Evolutionary conservation across 2,797 vertebrate genomes (phyloP), one percentile per base, ranked within the genome.

Genomic region (Alcedo atthis): DNA sequence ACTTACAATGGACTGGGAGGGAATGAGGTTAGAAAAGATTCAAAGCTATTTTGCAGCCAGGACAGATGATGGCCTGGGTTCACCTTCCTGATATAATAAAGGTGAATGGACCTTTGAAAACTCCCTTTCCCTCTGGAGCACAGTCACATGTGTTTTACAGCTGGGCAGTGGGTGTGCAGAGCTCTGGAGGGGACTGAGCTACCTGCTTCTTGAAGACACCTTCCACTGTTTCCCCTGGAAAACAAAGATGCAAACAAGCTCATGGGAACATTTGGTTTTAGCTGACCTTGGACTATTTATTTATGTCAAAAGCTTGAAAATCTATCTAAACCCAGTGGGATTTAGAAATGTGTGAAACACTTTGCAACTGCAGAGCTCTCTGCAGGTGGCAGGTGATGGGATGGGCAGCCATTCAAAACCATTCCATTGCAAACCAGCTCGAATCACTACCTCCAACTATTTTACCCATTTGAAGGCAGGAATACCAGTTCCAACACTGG

Each of bases 1-100:
- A 43, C 7, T 42, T 63, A 10, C 0, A 12, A 9, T 8, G 2
- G 57, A 6, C 1, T 6, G 1, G 9, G 8, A 20, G 11, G 6
- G 7, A 42, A 3, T 64, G 28, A 68, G 26, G 3, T 40, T 68
- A 43, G 35, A 63, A 62, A 54, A 67, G 15, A 68, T 30, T 9
- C 22, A 5, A 4, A 2, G 12, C 2, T 17, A 5, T 46, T 79
- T 71, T 71, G 13, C 49, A 74, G 26, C 7, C 61, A 73, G 54
- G 20, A 32, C 15, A 55, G 18, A 18, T 42, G 33, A 25, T 73
- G 37, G 13, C 3, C 21, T 70, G 18, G 57, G 89, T 54, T 90
- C 20, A 37, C 15, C 20, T 88, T 83, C 62, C 28, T 62, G 54
- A 26, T 2, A 3, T 30, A 51, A 62, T 26, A 68, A 81, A n/a